Base-by-base conservation (phyloP, 2,888 invertebrate species). In the Protophormia terraenovae region DNA sequence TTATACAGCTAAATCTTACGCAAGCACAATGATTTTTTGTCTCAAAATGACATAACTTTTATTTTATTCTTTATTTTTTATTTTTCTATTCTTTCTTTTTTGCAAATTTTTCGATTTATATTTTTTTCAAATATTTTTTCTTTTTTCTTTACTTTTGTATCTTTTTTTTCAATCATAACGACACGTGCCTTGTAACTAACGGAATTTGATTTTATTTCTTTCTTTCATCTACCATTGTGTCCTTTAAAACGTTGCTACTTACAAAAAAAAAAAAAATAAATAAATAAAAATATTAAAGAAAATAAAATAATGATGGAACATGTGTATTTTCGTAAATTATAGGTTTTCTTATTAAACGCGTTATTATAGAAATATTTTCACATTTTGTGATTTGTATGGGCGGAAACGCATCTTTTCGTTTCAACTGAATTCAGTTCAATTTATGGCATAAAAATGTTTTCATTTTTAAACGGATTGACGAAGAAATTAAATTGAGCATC, bases 401-500 rank as follows among this genome's bases (percentile, higher is more conserved):
- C 38, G 38, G 12, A n/a, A n/a, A n/a, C n/a, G 1, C 2, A 2
- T 14, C 14, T 14, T 38, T 38, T 38, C 1, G 14, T 10, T 38
- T 38, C 38, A 14, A 12, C 14, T 10, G 16, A 10, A 10, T 38
- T 22, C 32, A 19, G 1, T 14, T 41, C 29, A 19, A 19, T 66
- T 45, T 66, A 5, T 45, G 22, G 16, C 45, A 66, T 47, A 14
- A 22, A 29, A 38, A 62, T 38, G 1, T 14, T 62, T 29, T 66
- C 45, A 66, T 45, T 45, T 38, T 45, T 27, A 45, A 60, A 66
- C 14, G 27, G 3, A 27, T 66, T 66, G 45, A 12, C 27, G 47
- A 27, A 45, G 66, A 45, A 45, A 45, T 45, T 45, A 66, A 66
- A 66, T 45, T 66, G 66, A 45, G 45, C 47, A 16, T 45, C 29